These are phyloP conservation scores for Nyctibius bracteatus DNA, from an alignment of 2,113 vertebrate species.

Conservation along the genomic window DNA sequence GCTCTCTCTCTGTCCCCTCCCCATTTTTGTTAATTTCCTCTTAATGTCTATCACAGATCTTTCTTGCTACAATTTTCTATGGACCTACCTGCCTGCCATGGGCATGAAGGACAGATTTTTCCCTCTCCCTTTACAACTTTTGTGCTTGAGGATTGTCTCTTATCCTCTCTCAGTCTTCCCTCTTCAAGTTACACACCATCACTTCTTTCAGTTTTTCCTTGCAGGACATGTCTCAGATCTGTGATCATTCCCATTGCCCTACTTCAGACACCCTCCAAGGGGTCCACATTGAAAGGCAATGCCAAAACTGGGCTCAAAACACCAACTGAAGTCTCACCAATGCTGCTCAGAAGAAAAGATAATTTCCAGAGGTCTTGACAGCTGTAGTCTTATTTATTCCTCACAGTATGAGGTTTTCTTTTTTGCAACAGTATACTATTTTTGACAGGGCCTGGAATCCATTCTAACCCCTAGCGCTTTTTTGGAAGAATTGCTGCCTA, in stretches of 20 bases:
- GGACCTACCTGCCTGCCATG: not conserved
- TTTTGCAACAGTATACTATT: not conserved
- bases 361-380: not conserved
- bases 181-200: not conserved
- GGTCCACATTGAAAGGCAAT: not conserved
- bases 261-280: not conserved
- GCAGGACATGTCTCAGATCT: not conserved
- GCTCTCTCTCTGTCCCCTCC: accelerated
- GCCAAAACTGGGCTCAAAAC: not conserved
- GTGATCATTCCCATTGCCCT: not conserved
- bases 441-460: not conserved
- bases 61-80: not conserved
- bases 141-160: not conserved
- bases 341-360: not conserved
- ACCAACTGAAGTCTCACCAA: not conserved
- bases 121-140: not conserved
- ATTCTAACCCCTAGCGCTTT: not conserved
- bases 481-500: not conserved
- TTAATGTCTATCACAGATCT: not conserved
- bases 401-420: not conserved
- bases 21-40: not conserved
- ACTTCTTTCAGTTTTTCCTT: not conserved
- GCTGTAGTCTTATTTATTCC: not conserved
- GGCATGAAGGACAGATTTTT: not conserved
- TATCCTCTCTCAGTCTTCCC: not conserved